Evolutionary conservation across 2,797 vertebrate species (phyloP).

Genomic region (Loriculus beryllinus): DNA sequence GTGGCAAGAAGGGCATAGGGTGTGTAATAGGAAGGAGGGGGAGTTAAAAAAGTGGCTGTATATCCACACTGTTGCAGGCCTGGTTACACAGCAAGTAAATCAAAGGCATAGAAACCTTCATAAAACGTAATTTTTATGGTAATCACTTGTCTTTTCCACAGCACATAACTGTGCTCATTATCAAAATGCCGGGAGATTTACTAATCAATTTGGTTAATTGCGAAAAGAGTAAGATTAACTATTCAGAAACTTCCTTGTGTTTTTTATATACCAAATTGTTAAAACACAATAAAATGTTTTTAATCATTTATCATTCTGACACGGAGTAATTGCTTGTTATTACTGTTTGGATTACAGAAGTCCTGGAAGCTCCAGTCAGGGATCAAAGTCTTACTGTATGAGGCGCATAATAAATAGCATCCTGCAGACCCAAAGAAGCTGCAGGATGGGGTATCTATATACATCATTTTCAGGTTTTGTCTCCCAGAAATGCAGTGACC

Average conservation of each 20-base stretch:
- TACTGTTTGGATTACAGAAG: neutral
- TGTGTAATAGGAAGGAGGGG: rapidly evolving
- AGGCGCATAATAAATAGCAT: neutral
- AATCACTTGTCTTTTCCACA: conserved; percentile 59
- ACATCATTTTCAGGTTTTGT: neutral
- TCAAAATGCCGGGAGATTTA: conserved; percentile 64
- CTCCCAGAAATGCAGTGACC: neutral
- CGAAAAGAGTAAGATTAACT: conserved; percentile 57
- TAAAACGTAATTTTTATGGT: conserved; percentile 30
- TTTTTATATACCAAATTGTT: conserved; percentile 27
- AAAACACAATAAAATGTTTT: conserved; percentile 64
- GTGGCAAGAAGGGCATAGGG: neutral
- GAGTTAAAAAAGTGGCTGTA: neutral
- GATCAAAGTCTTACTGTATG: neutral
- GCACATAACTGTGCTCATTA: conserved; percentile 37
- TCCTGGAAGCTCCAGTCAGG: neutral
- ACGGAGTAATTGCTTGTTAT: conserved; percentile 31
- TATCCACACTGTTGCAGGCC: neutral
- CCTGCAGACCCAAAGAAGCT: neutral
- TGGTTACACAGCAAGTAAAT: neutral
- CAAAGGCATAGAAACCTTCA: neutral
- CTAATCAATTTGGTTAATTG: conserved; percentile 49
- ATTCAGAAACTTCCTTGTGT: conserved; percentile 38
- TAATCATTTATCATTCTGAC: conserved; percentile 50
- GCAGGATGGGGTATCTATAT: neutral